These are phyloP conservation scores for Tineola bisselliella DNA, from an alignment of 2,888 invertebrate genomes.

Conservation along the genomic window DNA sequence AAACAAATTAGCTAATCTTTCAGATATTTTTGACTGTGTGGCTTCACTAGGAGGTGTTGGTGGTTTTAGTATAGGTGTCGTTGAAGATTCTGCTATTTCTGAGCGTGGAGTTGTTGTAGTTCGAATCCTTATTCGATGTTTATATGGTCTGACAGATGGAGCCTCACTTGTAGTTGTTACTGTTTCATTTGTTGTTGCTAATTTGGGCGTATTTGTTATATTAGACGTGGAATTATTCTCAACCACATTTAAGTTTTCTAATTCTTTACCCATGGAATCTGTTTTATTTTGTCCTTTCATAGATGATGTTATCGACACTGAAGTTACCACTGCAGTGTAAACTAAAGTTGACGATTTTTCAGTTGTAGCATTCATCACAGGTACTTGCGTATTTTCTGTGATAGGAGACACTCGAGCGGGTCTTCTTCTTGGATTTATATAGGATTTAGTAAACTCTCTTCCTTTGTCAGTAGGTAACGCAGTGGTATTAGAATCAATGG, in stretches of 20 bases:
- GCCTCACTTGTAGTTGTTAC: conserved; percentile 25
- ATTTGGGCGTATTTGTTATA: conserved; percentile 29
- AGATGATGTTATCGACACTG: conserved; percentile 62
- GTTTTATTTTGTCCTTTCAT: conserved; percentile 59
- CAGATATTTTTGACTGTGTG: conserved; percentile 36
- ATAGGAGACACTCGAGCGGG: conserved; percentile 43
- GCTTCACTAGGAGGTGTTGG: conserved; percentile 23
- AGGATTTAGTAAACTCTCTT: conserved; percentile 42
- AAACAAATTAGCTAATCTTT: conserved; percentile 37
- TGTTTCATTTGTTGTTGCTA: conserved; percentile 31
- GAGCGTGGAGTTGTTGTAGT: conserved; percentile 49
- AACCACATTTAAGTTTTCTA: conserved; percentile 22
- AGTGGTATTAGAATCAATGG: conserved; percentile 32
- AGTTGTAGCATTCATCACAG: conserved; percentile 41
- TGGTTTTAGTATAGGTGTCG: conserved; percentile 25
- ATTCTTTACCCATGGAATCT: conserved; percentile 34
- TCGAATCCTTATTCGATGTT: conserved; percentile 50
- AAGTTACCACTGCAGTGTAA: conserved; percentile 63
- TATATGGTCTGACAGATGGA: conserved; percentile 29
- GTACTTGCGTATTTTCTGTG: conserved; percentile 33
- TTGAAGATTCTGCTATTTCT: conserved; percentile 21
- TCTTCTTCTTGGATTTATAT: conserved; percentile 44
- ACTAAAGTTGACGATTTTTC: conserved; percentile 58
- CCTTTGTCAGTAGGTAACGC: conserved; percentile 29
- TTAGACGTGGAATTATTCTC: conserved; percentile 20